Evolutionary conservation across 2,113 vertebrate species (phyloP).

Genomic region (Zosterops lateralis): DNA sequence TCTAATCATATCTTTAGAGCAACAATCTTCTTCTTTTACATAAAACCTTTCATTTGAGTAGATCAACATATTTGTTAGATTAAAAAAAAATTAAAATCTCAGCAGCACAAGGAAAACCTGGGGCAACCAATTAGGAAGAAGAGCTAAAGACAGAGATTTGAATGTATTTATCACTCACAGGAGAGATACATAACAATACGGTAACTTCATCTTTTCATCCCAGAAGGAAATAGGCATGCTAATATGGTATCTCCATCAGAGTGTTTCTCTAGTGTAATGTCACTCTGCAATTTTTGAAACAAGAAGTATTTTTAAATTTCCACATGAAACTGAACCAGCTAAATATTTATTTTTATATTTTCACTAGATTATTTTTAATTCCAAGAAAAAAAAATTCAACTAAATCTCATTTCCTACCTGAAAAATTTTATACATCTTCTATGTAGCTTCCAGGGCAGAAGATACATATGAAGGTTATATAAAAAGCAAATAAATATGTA

Average conservation of each 20-base stretch:
- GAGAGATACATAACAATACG: not conserved
- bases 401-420: not conserved
- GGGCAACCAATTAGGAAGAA: not conserved
- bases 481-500: not conserved
- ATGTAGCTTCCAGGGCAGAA: not conserved
- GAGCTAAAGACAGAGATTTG: not conserved
- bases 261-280: not conserved
- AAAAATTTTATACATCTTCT: not conserved
- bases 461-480: not conserved
- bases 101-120: not conserved
- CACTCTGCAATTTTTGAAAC: not conserved
- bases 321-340: not conserved
- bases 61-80: not conserved
- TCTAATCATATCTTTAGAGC: not conserved
- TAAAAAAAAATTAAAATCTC: not conserved
- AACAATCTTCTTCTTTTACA: not conserved
- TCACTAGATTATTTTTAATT: not conserved
- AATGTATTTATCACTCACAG: not conserved
- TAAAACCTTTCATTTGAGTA: not conserved
- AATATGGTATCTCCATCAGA: not conserved
- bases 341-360: not conserved
- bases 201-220: not conserved
- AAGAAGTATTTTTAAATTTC: not conserved
- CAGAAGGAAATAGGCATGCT: not conserved
- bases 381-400: not conserved